Evolutionary conservation across 2,797 vertebrate species (phyloP).

Genomic region (Enteromius afrohamiltoni): DNA sequence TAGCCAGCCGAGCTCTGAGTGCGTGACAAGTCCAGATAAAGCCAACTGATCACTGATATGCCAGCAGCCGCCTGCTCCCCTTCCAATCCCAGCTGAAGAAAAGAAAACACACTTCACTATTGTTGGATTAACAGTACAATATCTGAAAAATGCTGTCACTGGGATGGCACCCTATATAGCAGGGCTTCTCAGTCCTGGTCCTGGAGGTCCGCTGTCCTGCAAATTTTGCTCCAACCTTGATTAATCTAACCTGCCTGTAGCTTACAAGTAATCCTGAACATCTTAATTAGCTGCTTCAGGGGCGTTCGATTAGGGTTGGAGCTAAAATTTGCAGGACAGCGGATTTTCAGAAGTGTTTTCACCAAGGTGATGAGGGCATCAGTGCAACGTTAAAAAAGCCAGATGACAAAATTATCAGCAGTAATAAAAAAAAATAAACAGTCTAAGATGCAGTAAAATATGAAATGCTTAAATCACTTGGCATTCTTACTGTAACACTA

Average conservation of each 20-base stretch:
- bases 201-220: no score
- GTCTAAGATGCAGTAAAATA: neutral
- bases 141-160: neutral
- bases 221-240: no score
- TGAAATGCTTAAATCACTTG: neutral
- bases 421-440: neutral
- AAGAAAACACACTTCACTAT: constrained; percentile 34
- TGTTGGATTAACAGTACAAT: neutral
- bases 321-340: no score
- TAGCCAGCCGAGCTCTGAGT: constrained; percentile 65
- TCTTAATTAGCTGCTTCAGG: no score
- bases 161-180: neutral
- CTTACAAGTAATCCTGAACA: no score
- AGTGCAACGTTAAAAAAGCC: neutral
- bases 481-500: neutral
- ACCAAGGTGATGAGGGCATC: neutral
- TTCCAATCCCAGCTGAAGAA: constrained; percentile 35
- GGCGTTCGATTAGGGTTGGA: no score
- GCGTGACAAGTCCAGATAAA: constrained; percentile 70
- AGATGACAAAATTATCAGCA: neutral
- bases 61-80: constrained; percentile 20
- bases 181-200: no score
- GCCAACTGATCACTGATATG: constrained; percentile 66
- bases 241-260: no score
- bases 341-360: no score